A percentile compares a stretch with the other conserved stretches of the same genome.
Conservation (phyloP, 2,113 vertebrate genomes). For the Irena cyanogastra region DNA sequence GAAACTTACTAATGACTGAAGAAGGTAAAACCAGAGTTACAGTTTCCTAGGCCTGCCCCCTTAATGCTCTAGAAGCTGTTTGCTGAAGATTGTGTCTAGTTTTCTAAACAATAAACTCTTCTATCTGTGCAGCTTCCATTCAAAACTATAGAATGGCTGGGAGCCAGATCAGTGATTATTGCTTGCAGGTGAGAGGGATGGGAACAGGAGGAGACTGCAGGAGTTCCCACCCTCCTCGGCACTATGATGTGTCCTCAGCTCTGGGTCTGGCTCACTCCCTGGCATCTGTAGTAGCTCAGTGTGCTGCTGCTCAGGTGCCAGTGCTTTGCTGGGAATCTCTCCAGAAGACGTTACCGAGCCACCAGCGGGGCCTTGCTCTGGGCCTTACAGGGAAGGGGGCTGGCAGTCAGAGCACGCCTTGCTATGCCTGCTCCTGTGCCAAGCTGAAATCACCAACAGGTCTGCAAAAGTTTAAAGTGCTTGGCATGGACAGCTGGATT, state of each 20-base stretch:
- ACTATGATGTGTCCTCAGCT: neutral
- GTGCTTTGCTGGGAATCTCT: neutral
- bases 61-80: neutral
- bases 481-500: neutral
- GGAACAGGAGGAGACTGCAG: neutral
- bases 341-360: neutral
- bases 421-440: neutral
- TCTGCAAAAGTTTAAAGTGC: neutral
- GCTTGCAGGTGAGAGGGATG: neutral
- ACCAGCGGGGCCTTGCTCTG: neutral
- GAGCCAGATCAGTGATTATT: neutral
- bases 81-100: neutral
- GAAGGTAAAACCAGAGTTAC: neutral
- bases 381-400: neutral
- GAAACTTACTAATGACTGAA: neutral
- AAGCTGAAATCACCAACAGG: neutral
- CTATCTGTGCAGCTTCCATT: neutral
- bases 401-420: neutral
- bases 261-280: neutral
- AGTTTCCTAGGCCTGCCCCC: neutral
- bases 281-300: neutral
- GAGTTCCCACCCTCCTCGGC: neutral
- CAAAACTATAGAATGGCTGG: fast-evolving
- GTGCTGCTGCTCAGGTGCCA: neutral
- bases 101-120: neutral